Evolutionary conservation across 2,113 vertebrate genomes (phyloP), one percentile per base, ranked within the genome.

Genomic region (Oncorhynchus nerka): DNA sequence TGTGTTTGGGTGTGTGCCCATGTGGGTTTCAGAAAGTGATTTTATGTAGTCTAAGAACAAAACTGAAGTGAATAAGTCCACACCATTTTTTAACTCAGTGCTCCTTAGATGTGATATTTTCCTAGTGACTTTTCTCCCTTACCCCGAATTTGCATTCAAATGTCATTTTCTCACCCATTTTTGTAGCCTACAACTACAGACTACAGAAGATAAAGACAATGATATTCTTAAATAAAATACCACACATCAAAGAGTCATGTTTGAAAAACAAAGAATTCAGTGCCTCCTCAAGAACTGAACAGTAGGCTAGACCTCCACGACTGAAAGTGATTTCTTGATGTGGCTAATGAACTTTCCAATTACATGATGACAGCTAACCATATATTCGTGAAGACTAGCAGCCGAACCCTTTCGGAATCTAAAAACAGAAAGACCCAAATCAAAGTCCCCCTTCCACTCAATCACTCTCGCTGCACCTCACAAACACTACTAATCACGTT

Each of bases 401-500:
- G 86, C 79, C 83, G 91, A 91, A 93, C 87, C 87, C 80, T 82
- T 68, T 75, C 74, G 89, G 82, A 84, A 87, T 84, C 77, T 68
- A 30, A 75, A 78, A 79, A 65, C 32, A 72, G 45, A 88, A 89
- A 84, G 83, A 89, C 82, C 78, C 75, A 84, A 93, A 93, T 94
- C 93, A 93, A 93, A 93, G 91, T 89, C 85, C 75, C 75, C 85
- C 87, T 92, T 92, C 92, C 91, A 86, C 87, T 92, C 90, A 83
- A 86, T 93, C 90, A 91, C 83, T 90, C 87, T 84, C 85, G 79
- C 89, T 87, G 84, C 84, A 85, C 87, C 91, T 91, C 87, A 88
- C 88, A 91, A 93, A 93, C 92, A 91, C 87, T 93, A 92, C 93
- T 94, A 92, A 93, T 92, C 91, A 89, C 85, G 89, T 89, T 90